Percentiles rank a stretch among this genome's conserved stretches.
Conservation (phyloP, 2,888 invertebrate species). For the Herminia tarsipennalis region DNA sequence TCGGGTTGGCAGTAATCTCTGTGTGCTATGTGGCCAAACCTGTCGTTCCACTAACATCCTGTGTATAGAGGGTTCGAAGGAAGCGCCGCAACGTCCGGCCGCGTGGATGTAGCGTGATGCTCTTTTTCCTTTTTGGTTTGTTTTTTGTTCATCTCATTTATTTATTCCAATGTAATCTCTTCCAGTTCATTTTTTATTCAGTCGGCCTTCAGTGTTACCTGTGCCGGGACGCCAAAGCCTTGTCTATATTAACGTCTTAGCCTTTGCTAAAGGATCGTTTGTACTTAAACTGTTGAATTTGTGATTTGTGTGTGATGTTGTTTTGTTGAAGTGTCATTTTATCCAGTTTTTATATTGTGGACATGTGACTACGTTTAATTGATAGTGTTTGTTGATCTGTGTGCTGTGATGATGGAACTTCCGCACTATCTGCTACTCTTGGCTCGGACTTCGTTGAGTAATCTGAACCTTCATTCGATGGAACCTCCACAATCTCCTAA, state of each 20-base stretch:
- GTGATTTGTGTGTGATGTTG: slow-evolving; percentile 22
- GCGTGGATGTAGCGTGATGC: slow-evolving; percentile 83
- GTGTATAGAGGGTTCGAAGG: slow-evolving; percentile 76
- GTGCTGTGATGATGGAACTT: slow-evolving; percentile 80
- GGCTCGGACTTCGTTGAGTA: slow-evolving; percentile 71
- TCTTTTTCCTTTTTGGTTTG: slow-evolving; percentile 81
- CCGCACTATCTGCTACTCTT: slow-evolving; percentile 75
- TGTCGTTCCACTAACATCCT: slow-evolving; percentile 67
- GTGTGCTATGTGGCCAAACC: slow-evolving; percentile 47
- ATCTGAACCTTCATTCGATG: slow-evolving; percentile 70
- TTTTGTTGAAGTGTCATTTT: slow-evolving; percentile 29
- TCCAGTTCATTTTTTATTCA: slow-evolving; percentile 85
- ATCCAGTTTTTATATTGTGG: slow-evolving; percentile 38
- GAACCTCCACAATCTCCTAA: slow-evolving; percentile 83
- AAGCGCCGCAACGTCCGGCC: slow-evolving; percentile 86
- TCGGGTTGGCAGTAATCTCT: slow-evolving; percentile 16
- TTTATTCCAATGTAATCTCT: slow-evolving; percentile 86
- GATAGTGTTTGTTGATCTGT: slow-evolving; percentile 40
- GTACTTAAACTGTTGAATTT: slow-evolving; percentile 16
- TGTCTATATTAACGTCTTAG: slow-evolving; percentile 58
- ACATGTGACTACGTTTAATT: slow-evolving; percentile 43
- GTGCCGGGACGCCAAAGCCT: slow-evolving; percentile 78
- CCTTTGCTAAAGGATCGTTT: slow-evolving; percentile 48
- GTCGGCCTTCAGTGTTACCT: slow-evolving; percentile 85
- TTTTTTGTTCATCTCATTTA: slow-evolving; percentile 86